These are phyloP conservation scores for Epinotia ramella DNA, from an alignment of 2,888 invertebrate genomes.

Conservation along the genomic window DNA sequence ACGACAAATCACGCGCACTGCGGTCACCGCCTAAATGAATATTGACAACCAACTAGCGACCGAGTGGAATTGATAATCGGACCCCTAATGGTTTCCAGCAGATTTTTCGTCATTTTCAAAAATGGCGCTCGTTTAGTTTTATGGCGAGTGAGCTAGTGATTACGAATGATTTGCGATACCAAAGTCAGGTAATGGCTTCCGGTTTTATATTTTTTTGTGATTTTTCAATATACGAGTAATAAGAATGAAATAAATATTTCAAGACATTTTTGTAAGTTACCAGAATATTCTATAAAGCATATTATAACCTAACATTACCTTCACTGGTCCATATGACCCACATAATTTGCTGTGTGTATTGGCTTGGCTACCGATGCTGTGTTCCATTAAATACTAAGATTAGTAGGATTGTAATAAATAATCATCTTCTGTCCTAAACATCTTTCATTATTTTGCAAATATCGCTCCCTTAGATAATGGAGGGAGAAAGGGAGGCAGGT, in stretches of 20 bases:
- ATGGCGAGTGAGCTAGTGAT: background rate
- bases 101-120: conserved; percentile 30
- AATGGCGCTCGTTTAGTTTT: conserved; percentile 30
- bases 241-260: no score
- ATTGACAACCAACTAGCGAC: conserved; percentile 80
- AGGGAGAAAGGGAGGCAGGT: conserved; percentile 47
- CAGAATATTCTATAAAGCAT: no score
- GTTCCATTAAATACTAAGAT: background rate
- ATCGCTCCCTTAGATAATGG: conserved; percentile 66
- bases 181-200: background rate
- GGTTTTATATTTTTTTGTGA: background rate
- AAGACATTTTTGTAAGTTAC: no score
- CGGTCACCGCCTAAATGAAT: conserved; percentile 77
- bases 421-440: conserved; percentile 69
- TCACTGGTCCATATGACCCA: background rate
- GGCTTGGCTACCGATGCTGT: background rate
- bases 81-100: conserved; percentile 44
- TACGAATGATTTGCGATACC: background rate
- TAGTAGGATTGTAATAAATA: conserved; percentile 66
- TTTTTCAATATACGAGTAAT: no score
- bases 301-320: no score
- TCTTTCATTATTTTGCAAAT: conserved; percentile 76
- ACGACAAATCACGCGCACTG: conserved; percentile 76
- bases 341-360: background rate
- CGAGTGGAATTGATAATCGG: conserved; percentile 80